phyloP scores from a whole-genome alignment of 2,888 invertebrate genomes.

The Drosophila testacea region DNA sequence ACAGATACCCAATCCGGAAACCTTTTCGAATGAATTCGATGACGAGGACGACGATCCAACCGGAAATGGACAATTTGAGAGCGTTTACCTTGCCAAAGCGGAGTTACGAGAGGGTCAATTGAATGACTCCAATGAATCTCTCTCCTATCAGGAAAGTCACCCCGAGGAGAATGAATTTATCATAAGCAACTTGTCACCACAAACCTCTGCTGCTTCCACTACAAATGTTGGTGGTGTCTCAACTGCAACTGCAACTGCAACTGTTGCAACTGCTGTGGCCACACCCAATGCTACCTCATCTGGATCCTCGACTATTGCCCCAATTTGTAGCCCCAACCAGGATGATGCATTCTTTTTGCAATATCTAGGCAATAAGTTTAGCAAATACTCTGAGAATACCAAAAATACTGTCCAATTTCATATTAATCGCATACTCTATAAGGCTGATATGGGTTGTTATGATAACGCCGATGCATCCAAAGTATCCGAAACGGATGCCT shows the following conservation, averaged over 20 bases:
- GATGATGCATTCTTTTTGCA: slow-evolving; percentile 54
- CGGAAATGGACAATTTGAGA: slow-evolving; percentile 34
- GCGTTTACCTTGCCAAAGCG: slow-evolving; percentile 41
- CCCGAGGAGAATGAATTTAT: slow-evolving; percentile 28
- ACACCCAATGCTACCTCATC: not conserved
- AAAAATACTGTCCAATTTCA: slow-evolving; percentile 60
- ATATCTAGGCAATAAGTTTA: slow-evolving; percentile 50
- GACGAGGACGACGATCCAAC: slow-evolving; percentile 10
- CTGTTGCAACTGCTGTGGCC: not conserved
- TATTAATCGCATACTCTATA: slow-evolving; percentile 58
- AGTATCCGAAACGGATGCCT: slow-evolving; percentile 27
- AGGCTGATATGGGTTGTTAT: slow-evolving; percentile 63
- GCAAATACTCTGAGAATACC: slow-evolving; percentile 52
- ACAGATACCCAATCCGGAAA: slow-evolving; percentile 16
- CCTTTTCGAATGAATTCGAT: slow-evolving; percentile 10
- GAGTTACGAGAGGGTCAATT: slow-evolving; percentile 37
- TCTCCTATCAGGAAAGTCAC: slow-evolving; percentile 12
- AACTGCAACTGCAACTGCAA: not conserved
- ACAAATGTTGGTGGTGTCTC: not conserved
- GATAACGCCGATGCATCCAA: slow-evolving; percentile 43
- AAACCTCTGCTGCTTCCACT: not conserved
- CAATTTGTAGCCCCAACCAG: not conserved
- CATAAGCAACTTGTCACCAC: slow-evolving; percentile 12
- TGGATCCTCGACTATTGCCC: not conserved
- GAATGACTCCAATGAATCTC: slow-evolving; percentile 18